Conservation (phyloP, 2,888 invertebrate genomes). For the Mylabris sibirica region DNA sequence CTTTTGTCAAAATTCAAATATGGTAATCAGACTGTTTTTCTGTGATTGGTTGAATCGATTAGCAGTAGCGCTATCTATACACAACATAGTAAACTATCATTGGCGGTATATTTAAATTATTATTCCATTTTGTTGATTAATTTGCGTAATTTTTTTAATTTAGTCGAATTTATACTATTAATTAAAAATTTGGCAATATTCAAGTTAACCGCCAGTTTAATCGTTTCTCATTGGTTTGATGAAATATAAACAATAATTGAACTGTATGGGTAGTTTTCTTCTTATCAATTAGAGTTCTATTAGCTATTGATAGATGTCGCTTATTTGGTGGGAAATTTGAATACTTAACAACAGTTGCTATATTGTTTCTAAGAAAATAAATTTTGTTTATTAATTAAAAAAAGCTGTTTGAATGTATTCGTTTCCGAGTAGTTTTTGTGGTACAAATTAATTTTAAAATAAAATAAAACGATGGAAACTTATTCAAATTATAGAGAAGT, state of each 20-base stretch:
- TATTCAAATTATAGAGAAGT: constrained; percentile 7
- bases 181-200: no score
- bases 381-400: background rate
- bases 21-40: background rate
- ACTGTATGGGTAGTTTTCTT: no score
- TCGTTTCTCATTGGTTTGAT: background rate
- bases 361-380: background rate
- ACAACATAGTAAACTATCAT: background rate
- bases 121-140: no score
- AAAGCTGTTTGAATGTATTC: background rate
- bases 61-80: background rate
- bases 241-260: no score
- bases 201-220: background rate
- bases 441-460: background rate
- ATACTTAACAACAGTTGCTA: background rate
- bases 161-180: no score
- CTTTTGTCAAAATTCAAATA: background rate
- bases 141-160: no score
- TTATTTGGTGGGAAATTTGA: background rate
- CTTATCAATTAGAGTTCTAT: background rate
- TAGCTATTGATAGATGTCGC: background rate
- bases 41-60: background rate
- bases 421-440: background rate
- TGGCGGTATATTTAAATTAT: background rate
- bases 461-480: constrained; percentile 3